Base-by-base conservation (phyloP, 2,797 vertebrate species). In the Nannoperca australis region DNA sequence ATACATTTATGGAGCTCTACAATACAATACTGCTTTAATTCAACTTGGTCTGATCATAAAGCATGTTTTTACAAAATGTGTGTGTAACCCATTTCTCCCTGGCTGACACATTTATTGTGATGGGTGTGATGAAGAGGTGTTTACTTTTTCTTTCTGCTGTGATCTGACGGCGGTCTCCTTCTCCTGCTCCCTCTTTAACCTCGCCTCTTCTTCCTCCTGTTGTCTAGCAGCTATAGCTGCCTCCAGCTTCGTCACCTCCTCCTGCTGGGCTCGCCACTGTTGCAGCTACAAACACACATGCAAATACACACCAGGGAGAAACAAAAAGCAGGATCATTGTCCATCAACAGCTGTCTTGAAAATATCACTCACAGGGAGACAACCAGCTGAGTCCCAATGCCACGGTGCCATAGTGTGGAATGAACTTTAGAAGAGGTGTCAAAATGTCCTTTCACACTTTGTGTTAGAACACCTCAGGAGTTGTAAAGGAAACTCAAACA, bases 261-360 rank as follows among this genome's bases (percentile, higher is more conserved):
- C 96, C 93, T 98, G 97, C 76, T 95, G 96, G 38, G 88, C 89
- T 79, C 91, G 94, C 97, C 97, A 98, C 59, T 93, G 95, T 53
- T 94, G 93, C 88, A 99, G 93, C 98, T 99, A 74, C 76, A 84
- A 71, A 88, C 59, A 74, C 79, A 81, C 34, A 85, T 53, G 59
- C 50, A 76, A 76, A 86, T 44, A 71, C 70, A 77, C 73, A 85
- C n/a, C 32, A 17, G 69, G 64, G 64, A 68, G 55, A 40, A 70
- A 85, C 40, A 69, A 67, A 71, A 72, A 62, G 8, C 38, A 80
- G 53, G 74, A 34, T 85, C 76, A 75, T 38, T 71, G 36, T 73
- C 62, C 66, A 83, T 86, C 72, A 83, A 66, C 72, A 73, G 68
- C 66, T 79, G 74, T 70, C 83, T 82, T 62, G 22, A 74, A 82